A percentile compares a stretch with the other conserved stretches of the same genome.
Evolutionary conservation across 2,797 vertebrate species (phyloP).

Genomic region (Premnoplex brunnescens): DNA sequence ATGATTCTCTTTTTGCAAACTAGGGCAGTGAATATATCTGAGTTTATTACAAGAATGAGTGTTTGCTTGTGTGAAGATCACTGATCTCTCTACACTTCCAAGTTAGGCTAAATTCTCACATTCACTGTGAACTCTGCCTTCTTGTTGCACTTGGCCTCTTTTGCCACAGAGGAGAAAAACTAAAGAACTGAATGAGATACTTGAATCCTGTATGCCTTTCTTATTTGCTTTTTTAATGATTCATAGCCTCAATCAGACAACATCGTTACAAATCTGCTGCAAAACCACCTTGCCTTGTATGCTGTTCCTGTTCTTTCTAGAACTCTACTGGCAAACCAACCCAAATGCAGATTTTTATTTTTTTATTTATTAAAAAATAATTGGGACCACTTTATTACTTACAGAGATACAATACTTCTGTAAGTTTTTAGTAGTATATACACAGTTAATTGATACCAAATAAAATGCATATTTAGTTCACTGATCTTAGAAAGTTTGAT

Average conservation of each 20-base stretch:
- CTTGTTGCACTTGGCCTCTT: background rate
- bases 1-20: background rate
- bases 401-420: background rate
- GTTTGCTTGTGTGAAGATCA: background rate
- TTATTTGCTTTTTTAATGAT: slow-evolving; percentile 10
- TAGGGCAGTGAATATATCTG: background rate
- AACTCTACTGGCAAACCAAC: background rate
- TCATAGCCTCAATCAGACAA: background rate
- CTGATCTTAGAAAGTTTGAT: background rate
- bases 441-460: background rate
- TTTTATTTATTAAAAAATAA: background rate
- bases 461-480: background rate
- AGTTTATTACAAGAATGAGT: background rate
- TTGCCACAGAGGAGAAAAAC: background rate
- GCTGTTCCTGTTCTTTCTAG: background rate
- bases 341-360: background rate
- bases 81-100: background rate
- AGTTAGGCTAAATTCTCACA: background rate
- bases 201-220: background rate
- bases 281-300: slow-evolving; percentile 1
- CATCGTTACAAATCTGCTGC: slow-evolving; percentile 1
- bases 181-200: background rate
- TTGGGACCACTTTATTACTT: background rate
- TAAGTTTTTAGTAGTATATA: background rate
- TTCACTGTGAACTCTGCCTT: background rate